These are phyloP conservation scores for Sebastes diaconus DNA, from an alignment of 2,797 vertebrate genomes.

Conservation along the genomic window DNA sequence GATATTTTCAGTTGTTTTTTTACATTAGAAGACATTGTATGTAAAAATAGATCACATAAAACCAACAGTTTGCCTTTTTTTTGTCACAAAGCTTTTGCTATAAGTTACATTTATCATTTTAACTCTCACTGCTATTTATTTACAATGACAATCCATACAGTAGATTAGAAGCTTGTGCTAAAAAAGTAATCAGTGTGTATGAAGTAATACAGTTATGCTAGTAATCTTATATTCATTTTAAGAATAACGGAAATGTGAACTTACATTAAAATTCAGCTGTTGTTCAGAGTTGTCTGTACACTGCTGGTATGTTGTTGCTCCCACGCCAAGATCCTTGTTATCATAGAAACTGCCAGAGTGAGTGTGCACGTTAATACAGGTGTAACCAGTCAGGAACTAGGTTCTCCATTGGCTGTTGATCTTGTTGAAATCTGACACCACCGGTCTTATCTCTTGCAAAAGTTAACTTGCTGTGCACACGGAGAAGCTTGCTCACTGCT, in stretches of 20 bases:
- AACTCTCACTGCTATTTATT: background rate
- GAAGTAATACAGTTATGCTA: background rate
- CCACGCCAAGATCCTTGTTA: slow-evolving; percentile 66
- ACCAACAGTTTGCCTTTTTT: background rate
- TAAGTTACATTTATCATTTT: background rate
- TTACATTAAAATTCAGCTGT: slow-evolving; percentile 62
- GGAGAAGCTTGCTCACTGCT: slow-evolving; percentile 16
- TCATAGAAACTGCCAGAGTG: slow-evolving; percentile 71
- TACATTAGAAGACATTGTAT: background rate
- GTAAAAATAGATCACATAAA: background rate
- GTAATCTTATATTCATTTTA: background rate
- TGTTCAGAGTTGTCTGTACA: slow-evolving; percentile 24
- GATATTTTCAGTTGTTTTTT: background rate
- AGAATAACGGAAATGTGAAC: slow-evolving; percentile 34
- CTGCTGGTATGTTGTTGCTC: slow-evolving; percentile 60
- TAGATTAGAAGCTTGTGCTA: background rate
- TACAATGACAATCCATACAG: background rate
- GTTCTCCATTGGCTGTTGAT: slow-evolving; percentile 75
- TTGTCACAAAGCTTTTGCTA: background rate
- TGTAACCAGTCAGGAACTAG: slow-evolving; percentile 63
- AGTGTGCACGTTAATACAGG: slow-evolving; percentile 69
- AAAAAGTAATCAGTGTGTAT: background rate
- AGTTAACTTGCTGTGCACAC: slow-evolving; percentile 18
- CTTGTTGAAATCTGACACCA: slow-evolving; percentile 80
- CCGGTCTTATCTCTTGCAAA: slow-evolving; percentile 59